Percentiles rank a stretch among this genome's conserved stretches.
phyloP scores from a whole-genome alignment of 2,888 invertebrate genomes.

The Melieria picta region DNA sequence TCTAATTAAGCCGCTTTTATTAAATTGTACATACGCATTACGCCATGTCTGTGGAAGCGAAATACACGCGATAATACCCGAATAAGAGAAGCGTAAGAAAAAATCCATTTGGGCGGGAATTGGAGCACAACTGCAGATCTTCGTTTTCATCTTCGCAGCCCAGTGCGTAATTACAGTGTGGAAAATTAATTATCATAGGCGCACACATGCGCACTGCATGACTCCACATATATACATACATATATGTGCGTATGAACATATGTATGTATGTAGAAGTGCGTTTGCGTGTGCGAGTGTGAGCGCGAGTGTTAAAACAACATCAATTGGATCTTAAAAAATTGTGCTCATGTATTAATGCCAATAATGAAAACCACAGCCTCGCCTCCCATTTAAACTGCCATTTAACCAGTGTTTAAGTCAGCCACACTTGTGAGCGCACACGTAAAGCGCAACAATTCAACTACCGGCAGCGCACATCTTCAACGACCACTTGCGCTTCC shows the following conservation, averaged over 20 bases:
- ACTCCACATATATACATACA: background rate
- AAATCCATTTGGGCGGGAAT: constrained; percentile 26
- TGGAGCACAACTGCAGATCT: constrained; percentile 24
- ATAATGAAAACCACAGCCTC: too few species aligned
- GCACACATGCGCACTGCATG: background rate
- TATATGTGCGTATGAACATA: background rate
- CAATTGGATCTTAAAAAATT: too few species aligned
- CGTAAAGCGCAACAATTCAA: background rate
- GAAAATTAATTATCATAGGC: constrained; percentile 32
- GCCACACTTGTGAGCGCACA: background rate
- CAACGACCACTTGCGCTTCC: background rate
- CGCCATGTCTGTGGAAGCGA: too few species aligned
- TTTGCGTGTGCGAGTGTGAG: background rate
- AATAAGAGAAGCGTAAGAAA: background rate
- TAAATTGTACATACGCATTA: too few species aligned
- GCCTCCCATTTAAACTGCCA: background rate
- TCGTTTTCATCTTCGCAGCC: constrained; percentile 23
- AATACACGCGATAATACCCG: too few species aligned
- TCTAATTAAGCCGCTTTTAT: too few species aligned
- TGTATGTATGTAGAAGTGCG: background rate
- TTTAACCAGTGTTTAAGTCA: background rate
- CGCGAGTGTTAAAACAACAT: background rate
- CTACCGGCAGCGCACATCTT: background rate
- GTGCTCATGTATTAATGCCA: too few species aligned
- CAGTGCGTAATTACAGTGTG: constrained; percentile 31